Percentiles rank a stretch among this genome's conserved stretches.
Conservation (phyloP, 2,113 vertebrate genomes). For the Archilochus colubris region DNA sequence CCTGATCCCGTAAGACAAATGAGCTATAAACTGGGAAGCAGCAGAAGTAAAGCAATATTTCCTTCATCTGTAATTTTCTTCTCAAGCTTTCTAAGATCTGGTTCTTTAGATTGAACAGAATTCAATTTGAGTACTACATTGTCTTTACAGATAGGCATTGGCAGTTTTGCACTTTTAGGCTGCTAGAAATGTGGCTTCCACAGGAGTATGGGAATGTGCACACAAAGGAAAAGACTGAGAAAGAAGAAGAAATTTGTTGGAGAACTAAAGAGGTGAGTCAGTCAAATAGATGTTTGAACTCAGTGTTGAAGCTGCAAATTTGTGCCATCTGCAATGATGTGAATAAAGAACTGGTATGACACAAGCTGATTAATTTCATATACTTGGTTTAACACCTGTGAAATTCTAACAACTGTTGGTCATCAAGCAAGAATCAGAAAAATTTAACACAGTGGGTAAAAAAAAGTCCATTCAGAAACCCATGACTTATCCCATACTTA, state of each 20-base stretch:
- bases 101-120: neutral
- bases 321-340: neutral
- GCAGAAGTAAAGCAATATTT: neutral
- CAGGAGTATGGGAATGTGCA: neutral
- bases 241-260: neutral
- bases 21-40: neutral
- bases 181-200: neutral
- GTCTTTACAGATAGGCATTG: neutral
- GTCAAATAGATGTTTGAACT: neutral
- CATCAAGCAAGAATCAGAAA: neutral
- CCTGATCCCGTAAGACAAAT: neutral
- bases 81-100: neutral
- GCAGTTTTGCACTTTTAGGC: neutral
- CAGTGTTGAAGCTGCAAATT: neutral
- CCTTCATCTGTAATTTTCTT: neutral
- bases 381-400: neutral
- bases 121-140: neutral
- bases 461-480: neutral
- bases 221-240: neutral
- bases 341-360: neutral
- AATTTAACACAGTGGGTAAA: neutral
- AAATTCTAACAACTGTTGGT: neutral
- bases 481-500: neutral
- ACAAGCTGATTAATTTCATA: neutral
- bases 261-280: neutral